Base-by-base conservation (phyloP, 2,888 invertebrate species). In the Nymphalis polychloros region DNA sequence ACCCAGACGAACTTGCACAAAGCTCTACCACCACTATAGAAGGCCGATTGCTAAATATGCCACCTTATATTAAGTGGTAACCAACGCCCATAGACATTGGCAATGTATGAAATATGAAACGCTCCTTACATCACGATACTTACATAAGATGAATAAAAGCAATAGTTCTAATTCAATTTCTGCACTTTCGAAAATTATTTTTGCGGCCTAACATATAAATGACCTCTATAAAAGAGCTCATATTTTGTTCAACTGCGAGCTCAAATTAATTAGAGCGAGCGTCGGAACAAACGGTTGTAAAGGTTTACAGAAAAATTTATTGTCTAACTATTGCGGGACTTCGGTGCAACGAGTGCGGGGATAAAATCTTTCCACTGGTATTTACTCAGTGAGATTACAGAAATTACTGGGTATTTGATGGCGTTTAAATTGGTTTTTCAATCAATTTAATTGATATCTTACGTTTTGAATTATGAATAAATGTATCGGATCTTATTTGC, bases 261-360 rank as follows among this genome's bases (percentile, higher is more conserved):
- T 73, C 71, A 80, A 83, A 87, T 87, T 87, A 87, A 87, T 87
- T 86, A 86, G 81, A 81, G 79, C 80, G 80, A 81, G 79, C 77
- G 73, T 76, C 75, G 59, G 65, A 77, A 78, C 77, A 80, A 84
- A 84, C 81, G 78, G 82, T 83, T 83, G 85, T 85, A 81, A 81
- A 82, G 83, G 82, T 78, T 81, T 81, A 77, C 75, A 79, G 81
- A 83, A 85, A 82, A 87, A 86, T 84, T 84, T 85, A 85, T 84
- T 79, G 78, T 81, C 81, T 79, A 79, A 78, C 53, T 55, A 55
- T 77, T 77, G 78, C 77, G 57, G 70, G 63, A 57, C 52, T 52
- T 6, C 53, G n/a, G 17, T n/a, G 17, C 5, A 27, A 17, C 23
- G 48, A 49, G 59, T 48, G 52, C 17, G 31, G 27, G 17, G n/a